phyloP scores from a whole-genome alignment of 2,888 invertebrate genomes.

The Neoitamus cyanurus region DNA sequence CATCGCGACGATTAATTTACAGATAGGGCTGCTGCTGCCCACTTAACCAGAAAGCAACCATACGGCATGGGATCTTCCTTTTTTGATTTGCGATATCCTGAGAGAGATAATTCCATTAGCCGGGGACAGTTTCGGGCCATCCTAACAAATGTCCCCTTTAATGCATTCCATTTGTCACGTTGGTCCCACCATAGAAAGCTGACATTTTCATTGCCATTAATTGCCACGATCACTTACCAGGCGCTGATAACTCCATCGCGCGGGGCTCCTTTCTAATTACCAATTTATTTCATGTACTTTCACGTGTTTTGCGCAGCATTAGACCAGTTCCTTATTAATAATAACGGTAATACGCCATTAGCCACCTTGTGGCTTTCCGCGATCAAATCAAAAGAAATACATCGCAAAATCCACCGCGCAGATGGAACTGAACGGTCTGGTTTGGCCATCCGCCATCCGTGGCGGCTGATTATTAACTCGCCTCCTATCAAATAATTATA shows the following conservation, averaged over 20 bases:
- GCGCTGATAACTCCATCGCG: background rate
- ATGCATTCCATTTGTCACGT: background rate
- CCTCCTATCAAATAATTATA: conserved; percentile 11
- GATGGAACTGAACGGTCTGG: conserved; percentile 1
- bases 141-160: background rate
- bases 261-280: conserved; percentile 1
- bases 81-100: background rate
- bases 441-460: background rate
- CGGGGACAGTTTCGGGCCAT: conserved; percentile 1
- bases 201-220: background rate
- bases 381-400: background rate
- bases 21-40: background rate
- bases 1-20: background rate
- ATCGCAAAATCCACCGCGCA: background rate
- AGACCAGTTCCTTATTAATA: conserved; percentile 5
- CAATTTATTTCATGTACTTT: conserved; percentile 1
- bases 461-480: background rate
- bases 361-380: background rate
- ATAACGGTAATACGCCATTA: background rate
- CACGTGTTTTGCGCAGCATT: background rate
- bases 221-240: conserved; percentile 1
- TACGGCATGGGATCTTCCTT: background rate
- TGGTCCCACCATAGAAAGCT: background rate
- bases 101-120: background rate
- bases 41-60: background rate